These are phyloP conservation scores for Characodon lateralis DNA, from an alignment of 2,797 vertebrate species.

Conservation along the genomic window DNA sequence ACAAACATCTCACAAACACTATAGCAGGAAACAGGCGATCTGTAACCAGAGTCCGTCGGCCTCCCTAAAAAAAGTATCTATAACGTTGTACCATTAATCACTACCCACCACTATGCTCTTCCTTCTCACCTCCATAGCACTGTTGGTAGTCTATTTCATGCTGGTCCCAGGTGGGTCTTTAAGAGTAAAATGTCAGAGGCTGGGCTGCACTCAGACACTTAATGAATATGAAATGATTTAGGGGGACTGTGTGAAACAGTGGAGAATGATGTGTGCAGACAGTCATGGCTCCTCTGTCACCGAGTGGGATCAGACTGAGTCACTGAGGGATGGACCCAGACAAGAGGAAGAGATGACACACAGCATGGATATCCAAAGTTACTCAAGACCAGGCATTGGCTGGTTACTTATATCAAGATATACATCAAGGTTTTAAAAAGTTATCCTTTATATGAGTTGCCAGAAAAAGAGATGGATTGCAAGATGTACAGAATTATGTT, in stretches of 20 bases:
- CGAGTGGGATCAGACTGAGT: conserved; percentile 47
- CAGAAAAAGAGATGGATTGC: background rate
- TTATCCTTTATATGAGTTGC: background rate
- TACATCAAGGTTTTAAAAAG: background rate
- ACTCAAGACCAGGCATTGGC: conserved; percentile 23
- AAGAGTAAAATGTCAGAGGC: conserved; percentile 76
- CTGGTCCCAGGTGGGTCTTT: conserved; percentile 76
- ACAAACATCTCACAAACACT: conserved; percentile 56
- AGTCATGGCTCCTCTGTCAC: conserved; percentile 41
- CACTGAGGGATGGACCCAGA: conserved; percentile 25
- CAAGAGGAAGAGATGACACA: conserved; percentile 30
- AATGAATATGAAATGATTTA: conserved; percentile 77
- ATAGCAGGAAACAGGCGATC: conserved; percentile 51
- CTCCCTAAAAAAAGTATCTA: conserved; percentile 31
- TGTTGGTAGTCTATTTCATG: conserved; percentile 70
- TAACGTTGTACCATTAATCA: conserved; percentile 70
- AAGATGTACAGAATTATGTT: no score
- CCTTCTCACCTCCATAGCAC: conserved; percentile 60
- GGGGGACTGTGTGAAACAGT: conserved; percentile 60
- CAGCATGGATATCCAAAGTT: conserved; percentile 57
- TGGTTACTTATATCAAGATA: background rate
- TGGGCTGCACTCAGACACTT: conserved; percentile 64
- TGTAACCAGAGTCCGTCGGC: conserved; percentile 61
- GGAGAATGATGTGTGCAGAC: conserved; percentile 46
- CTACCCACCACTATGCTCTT: conserved; percentile 46